A percentile compares a stretch with the other conserved stretches of the same genome.
Evolutionary conservation across 2,113 vertebrate genomes (phyloP).

Genomic region (Sylvilagus bachmani): DNA sequence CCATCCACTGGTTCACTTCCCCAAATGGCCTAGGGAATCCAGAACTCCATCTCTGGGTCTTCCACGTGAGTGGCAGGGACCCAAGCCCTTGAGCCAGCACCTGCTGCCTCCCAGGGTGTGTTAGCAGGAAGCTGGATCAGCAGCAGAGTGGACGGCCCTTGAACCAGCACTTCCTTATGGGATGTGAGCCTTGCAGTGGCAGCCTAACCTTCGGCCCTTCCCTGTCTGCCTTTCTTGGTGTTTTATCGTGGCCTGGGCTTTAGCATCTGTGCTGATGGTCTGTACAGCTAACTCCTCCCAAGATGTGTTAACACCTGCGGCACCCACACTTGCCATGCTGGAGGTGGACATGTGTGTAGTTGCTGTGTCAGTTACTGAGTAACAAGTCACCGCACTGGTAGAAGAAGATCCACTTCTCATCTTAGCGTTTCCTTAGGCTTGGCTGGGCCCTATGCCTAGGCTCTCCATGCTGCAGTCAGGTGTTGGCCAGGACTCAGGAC

Average conservation of each 20-base stretch:
- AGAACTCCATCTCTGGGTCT: too few species aligned
- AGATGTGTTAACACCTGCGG: rapidly evolving
- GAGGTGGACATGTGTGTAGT: too few species aligned
- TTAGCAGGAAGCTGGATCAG: too few species aligned
- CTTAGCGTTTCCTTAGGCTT: rapidly evolving
- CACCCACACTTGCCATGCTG: neutral
- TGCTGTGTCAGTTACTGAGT: neutral
- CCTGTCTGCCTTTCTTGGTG: neutral
- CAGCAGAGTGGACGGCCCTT: too few species aligned
- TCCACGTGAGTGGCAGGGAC: too few species aligned
- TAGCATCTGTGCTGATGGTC: neutral
- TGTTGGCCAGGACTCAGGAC: neutral
- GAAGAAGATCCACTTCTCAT: neutral
- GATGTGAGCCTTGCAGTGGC: too few species aligned
- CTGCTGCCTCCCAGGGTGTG: too few species aligned
- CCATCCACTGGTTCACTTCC: too few species aligned
- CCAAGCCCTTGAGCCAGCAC: too few species aligned
- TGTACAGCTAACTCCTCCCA: neutral
- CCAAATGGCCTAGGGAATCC: too few species aligned
- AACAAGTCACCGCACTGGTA: neutral
- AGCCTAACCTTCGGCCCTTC: neutral
- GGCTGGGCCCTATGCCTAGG: neutral
- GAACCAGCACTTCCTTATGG: too few species aligned
- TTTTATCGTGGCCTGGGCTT: neutral
- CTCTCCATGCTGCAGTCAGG: neutral